Percentiles rank a stretch among this genome's conserved stretches.
Evolutionary conservation across 2,797 vertebrate genomes (phyloP).

Genomic region (Mallotus villosus): DNA sequence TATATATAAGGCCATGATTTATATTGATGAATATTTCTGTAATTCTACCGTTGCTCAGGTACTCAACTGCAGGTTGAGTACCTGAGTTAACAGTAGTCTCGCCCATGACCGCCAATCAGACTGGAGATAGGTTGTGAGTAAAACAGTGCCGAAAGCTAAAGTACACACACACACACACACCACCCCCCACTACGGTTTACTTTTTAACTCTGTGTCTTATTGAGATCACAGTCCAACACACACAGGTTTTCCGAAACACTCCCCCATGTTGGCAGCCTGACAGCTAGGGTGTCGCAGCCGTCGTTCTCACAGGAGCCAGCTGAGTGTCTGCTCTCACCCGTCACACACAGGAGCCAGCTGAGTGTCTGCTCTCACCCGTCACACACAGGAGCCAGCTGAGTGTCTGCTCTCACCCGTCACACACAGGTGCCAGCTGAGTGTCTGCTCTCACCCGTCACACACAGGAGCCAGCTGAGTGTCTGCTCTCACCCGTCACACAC

Average conservation of each 20-base stretch:
- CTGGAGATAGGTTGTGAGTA: not conserved
- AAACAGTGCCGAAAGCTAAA: slow-evolving; percentile 1
- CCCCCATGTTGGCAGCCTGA: not conserved
- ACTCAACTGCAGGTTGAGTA: too few relatives aligned
- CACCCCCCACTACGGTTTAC: slow-evolving; percentile 1
- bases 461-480: slow-evolving; percentile 28
- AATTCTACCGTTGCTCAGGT: too few relatives aligned
- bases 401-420: slow-evolving; percentile 26
- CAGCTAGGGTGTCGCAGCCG: not conserved
- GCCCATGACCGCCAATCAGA: slow-evolving; percentile 1
- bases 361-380: slow-evolving; percentile 33
- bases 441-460: slow-evolving; percentile 20
- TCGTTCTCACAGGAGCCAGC: not conserved
- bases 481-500: slow-evolving; percentile 23
- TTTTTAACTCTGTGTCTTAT: slow-evolving; percentile 3
- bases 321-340: slow-evolving; percentile 31
- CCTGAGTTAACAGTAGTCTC: not conserved
- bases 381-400: slow-evolving; percentile 39
- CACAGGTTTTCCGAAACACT: not conserved
- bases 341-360: slow-evolving; percentile 37
- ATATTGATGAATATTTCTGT: too few relatives aligned
- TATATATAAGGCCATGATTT: too few relatives aligned
- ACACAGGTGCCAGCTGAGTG: slow-evolving; percentile 42
- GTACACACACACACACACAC: slow-evolving; percentile 22
- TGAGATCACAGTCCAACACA: slow-evolving; percentile 9